Base-by-base conservation (phyloP, 2,797 vertebrate genomes). In the Oreonectes daqikongensis region DNA sequence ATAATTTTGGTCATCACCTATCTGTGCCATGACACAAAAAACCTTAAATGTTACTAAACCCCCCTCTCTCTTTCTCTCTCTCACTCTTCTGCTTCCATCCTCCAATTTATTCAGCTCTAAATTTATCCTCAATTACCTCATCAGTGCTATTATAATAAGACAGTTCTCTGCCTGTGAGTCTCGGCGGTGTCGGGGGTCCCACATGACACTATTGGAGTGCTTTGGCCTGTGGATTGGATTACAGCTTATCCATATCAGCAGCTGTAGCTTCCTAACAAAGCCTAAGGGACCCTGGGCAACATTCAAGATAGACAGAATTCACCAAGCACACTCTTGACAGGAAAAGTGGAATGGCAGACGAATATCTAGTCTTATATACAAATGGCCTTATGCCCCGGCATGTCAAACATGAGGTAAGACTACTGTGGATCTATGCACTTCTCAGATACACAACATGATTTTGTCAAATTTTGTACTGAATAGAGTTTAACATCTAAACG, bases 211-310 rank as follows among this genome's bases (percentile, higher is more conserved):
- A 65, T 48, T 40, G 73, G 73, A 79, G 66, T 63, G 26, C 76
- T 65, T 32, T 57, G 66, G 75, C 66, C 38, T 68, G 72, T 67
- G 66, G 48, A 79, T 78, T 72, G 75, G 79, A 83, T 85, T 82
- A 85, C 52, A 66, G 65, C 55, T 85, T 83, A 82, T 83, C 79
- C 65, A 46, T 42, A 76, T 78, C 79, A 81, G 75, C 78, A 80
- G 60, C 80, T 83, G 79, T 73, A 69, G 81, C 76, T 79, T 76
- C 50, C 65, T 26, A 30, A 67, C 69, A 83, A 81, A 83, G 77
- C 68, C 68, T 59, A 22, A 15, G 75, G 60, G 71, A 72, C 69
- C 69, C 65, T 65, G 79, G 64, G 59, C 69, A 77, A 59, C 26
- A 77, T 83, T 83, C 59, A 79, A 79, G 77, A 22, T 42, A 26